Conservation (phyloP, 2,888 invertebrate genomes). For the Polymixis lichenea region DNA sequence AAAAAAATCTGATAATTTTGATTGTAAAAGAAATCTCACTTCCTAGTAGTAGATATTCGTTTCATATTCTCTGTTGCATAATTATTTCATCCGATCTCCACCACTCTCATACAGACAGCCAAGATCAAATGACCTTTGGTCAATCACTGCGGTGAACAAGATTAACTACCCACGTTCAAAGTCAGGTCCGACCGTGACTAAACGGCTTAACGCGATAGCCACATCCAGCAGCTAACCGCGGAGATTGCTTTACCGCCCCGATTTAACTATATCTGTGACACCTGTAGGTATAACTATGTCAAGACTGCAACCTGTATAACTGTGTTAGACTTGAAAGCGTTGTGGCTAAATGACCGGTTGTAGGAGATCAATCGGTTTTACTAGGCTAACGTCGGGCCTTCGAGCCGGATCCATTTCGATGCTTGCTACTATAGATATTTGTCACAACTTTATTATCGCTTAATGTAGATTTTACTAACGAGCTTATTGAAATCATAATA, state of each 20-base stretch:
- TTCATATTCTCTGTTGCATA: not conserved
- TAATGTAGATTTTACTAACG: not conserved
- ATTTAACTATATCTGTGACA: slow-evolving; percentile 35
- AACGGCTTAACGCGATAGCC: slow-evolving; percentile 2
- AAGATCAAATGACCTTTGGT: not conserved
- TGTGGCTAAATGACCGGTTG: slow-evolving; percentile 9
- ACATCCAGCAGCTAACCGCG: slow-evolving; percentile 21
- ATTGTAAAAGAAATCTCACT: not conserved
- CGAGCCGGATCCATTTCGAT: slow-evolving; percentile 4
- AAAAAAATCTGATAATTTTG: not conserved
- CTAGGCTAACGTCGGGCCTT: not conserved
- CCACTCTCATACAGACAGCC: not conserved
- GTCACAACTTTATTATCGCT: not conserved
- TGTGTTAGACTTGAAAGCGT: slow-evolving; percentile 33
- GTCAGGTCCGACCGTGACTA: not conserved
- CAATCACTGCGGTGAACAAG: slow-evolving; percentile 21
- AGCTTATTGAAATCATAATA: not conserved
- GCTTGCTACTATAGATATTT: not conserved
- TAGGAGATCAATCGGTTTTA: slow-evolving; percentile 19
- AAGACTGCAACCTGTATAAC: slow-evolving; percentile 25
- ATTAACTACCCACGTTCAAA: slow-evolving; percentile 4
- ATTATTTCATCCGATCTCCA: not conserved
- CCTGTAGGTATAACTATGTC: slow-evolving; percentile 41
- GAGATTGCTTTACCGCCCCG: slow-evolving; percentile 34
- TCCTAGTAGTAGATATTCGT: not conserved